Base-by-base conservation (phyloP, 2,888 invertebrate genomes). In the Mythimna vitellina region DNA sequence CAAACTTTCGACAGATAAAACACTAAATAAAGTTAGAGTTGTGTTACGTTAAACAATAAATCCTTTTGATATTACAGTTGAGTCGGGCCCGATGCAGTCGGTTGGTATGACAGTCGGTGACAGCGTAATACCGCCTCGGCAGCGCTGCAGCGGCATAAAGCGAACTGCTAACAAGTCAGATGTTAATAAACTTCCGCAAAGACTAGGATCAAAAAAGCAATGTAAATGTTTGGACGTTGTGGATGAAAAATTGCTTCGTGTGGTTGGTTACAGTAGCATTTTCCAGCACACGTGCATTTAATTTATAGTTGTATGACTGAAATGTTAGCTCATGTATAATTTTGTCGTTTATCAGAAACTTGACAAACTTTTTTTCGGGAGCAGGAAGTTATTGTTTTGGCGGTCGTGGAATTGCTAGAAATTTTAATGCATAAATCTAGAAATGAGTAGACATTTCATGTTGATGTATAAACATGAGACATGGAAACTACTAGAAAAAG, bases 51-150 rank as follows among this genome's bases (percentile, higher is more conserved):
- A 78, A 87, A 86, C 83, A 85, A 85, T 87, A 90, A 89, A 86
- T 88, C 86, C 86, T 83, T 81, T 82, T 81, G 84, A 85, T 86
- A 87, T 82, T 87, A 87, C 84, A 74, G 79, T 85, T 74, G 73
- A 81, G 73, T 70, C 73, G 66, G 54, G 70, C 67, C 63, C 80
- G 76, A 81, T 82, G 87, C 82, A 83, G 73, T 76, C 65, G 54
- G 72, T 32, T 57, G 65, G 68, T 69, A 79, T 80, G 87, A 82
- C 87, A 85, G 85, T 72, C 66, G 60, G 78, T 80, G 84, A 87
- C 87, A 82, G 70, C 76, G 72, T 82, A 86, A 85, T 86, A 80
- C 81, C 74, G 80, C 78, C 74, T 71, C 64, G 68, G 56, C 65
- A 76, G 83, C 49, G 65, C 79, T 65, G 79, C 72, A 78, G 61